A percentile compares a stretch with the other conserved stretches of the same genome.
These are phyloP conservation scores for Neoaliturus tenellus DNA, from an alignment of 2,888 invertebrate genomes.

Conservation along the genomic window DNA sequence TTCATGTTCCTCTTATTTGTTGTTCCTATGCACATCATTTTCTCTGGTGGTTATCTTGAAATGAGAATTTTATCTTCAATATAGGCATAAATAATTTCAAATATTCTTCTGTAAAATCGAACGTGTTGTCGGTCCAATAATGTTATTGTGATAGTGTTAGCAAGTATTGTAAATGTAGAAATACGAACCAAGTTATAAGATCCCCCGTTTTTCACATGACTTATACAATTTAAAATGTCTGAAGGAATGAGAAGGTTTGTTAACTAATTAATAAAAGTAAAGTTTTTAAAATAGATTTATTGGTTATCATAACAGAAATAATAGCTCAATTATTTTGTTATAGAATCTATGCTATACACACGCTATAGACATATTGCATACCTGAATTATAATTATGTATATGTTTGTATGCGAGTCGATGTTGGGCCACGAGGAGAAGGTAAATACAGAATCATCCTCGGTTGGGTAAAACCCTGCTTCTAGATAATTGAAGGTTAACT, in stretches of 20 bases:
- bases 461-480: not conserved
- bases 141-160: too few relatives aligned
- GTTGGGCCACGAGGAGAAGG: not conserved
- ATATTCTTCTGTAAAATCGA: too few relatives aligned
- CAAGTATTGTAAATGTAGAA: too few relatives aligned
- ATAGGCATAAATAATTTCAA: too few relatives aligned
- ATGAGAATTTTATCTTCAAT: too few relatives aligned
- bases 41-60: too few relatives aligned
- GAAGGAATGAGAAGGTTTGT: not conserved
- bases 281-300: constrained; percentile 18
- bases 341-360: not conserved
- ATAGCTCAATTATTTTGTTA: constrained; percentile 32
- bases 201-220: too few relatives aligned
- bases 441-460: not conserved
- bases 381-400: constrained; percentile 10
- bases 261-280: not conserved
- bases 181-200: too few relatives aligned
- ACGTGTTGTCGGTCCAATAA: too few relatives aligned
- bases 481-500: not conserved
- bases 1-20: too few relatives aligned
- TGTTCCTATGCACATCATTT: too few relatives aligned
- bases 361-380: constrained; percentile 35
- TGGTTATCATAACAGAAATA: constrained; percentile 41
- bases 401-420: not conserved
- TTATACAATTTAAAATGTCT: too few relatives aligned